Evolutionary conservation across 92 coral and sea anemone species (phyloP).

Genomic region (Siderastrea siderea): DNA sequence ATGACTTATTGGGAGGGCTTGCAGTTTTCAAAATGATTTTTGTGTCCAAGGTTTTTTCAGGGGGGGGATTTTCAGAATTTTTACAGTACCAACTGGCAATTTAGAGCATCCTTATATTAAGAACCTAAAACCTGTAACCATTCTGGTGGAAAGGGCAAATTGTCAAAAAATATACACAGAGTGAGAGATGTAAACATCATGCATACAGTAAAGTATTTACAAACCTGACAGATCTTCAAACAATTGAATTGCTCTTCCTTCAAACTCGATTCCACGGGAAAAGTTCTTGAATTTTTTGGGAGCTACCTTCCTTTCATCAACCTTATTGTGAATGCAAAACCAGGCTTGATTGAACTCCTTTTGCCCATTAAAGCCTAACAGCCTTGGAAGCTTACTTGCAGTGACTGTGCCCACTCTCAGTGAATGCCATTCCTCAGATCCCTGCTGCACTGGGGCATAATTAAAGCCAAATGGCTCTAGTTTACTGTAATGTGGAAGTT

Average conservation of each 20-base stretch:
- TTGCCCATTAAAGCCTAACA: conserved; percentile 49
- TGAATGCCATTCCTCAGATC: conserved; percentile 52
- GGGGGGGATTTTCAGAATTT: too few relatives aligned
- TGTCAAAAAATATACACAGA: neutral
- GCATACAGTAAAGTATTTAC: neutral
- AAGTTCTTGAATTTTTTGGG: conserved; percentile 51
- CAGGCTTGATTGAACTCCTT: conserved; percentile 38
- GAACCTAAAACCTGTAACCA: too few relatives aligned
- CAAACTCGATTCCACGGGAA: conserved; percentile 46
- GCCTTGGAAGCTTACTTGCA: conserved; percentile 47
- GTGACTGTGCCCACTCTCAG: conserved; percentile 53
- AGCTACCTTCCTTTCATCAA: conserved; percentile 43
- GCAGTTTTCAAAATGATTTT: too few relatives aligned
- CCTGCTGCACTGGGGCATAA: conserved; percentile 54
- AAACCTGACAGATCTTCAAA: conserved; percentile 52
- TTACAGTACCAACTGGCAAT: too few relatives aligned
- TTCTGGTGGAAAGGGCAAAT: too few relatives aligned
- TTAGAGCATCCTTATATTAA: too few relatives aligned
- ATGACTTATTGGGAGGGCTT: too few relatives aligned
- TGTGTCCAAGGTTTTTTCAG: too few relatives aligned
- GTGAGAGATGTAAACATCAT: neutral
- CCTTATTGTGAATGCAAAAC: conserved; percentile 43
- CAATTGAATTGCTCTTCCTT: conserved; percentile 31
- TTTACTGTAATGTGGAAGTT: conserved; percentile 43
- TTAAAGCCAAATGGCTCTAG: conserved; percentile 60